phyloP scores from a whole-genome alignment of 2,888 invertebrate species.

The Heptascelio sp. region DNA sequence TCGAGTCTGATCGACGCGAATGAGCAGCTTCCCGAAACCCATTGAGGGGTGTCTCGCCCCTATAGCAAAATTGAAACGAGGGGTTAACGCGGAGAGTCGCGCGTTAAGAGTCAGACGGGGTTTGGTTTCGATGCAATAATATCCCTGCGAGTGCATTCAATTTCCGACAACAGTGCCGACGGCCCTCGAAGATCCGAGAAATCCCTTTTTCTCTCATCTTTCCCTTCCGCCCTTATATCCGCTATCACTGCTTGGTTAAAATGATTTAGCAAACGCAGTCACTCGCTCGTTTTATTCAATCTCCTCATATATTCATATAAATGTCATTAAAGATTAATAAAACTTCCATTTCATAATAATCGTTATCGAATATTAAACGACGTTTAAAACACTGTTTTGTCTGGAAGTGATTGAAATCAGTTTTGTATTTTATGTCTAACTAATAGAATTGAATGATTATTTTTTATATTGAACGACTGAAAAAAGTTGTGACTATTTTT shows the following conservation, averaged over 20 bases:
- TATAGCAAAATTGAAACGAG: slow-evolving; percentile 74
- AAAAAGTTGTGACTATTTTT: too few species aligned
- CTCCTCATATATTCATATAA: slow-evolving; percentile 46
- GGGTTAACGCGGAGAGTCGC: slow-evolving; percentile 67
- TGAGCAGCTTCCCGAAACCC: slow-evolving; percentile 68
- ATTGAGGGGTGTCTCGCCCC: slow-evolving; percentile 68
- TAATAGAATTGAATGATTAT: background rate
- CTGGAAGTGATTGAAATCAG: background rate
- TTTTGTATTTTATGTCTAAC: background rate
- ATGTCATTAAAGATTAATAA: slow-evolving; percentile 56
- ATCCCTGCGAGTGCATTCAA: slow-evolving; percentile 75
- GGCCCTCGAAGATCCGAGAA: slow-evolving; percentile 67
- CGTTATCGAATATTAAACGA: slow-evolving; percentile 14
- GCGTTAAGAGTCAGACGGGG: slow-evolving; percentile 73
- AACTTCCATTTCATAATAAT: slow-evolving; percentile 29
- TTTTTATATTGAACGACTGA: too few species aligned
- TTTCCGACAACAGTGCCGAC: slow-evolving; percentile 74
- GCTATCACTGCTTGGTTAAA: slow-evolving; percentile 57
- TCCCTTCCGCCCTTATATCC: slow-evolving; percentile 57
- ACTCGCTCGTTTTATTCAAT: slow-evolving; percentile 54
- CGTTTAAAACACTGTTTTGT: background rate
- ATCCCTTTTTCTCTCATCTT: slow-evolving; percentile 70
- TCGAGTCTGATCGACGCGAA: slow-evolving; percentile 69
- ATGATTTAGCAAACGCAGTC: slow-evolving; percentile 62
- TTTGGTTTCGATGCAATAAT: slow-evolving; percentile 75